Conservation (phyloP, 53 echinoderm and acorn worm species). For the Arbacia lixula region DNA sequence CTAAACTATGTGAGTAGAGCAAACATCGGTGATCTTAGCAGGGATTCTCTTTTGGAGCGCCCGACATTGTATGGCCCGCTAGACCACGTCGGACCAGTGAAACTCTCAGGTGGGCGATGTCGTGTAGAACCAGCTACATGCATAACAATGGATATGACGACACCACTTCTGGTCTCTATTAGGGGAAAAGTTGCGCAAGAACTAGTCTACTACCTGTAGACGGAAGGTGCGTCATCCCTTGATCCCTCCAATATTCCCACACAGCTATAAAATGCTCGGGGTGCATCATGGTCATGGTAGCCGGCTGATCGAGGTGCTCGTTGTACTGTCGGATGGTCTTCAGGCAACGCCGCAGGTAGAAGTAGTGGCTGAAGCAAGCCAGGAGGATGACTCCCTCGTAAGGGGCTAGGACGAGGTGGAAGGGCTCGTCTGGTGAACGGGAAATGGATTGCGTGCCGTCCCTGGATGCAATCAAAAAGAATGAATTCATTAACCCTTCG, state of each 20-base stretch:
- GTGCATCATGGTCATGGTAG: slow-evolving; percentile 61
- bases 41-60: too few species aligned
- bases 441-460: slow-evolving; percentile 7
- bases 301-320: slow-evolving; percentile 14
- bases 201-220: too few species aligned
- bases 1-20: too few species aligned
- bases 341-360: slow-evolving; percentile 53
- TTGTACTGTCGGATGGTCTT: slow-evolving; percentile 59
- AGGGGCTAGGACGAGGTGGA: slow-evolving; percentile 55
- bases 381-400: slow-evolving; percentile 63
- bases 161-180: too few species aligned
- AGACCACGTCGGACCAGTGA: too few species aligned
- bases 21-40: too few species aligned
- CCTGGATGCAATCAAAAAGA: neutral
- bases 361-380: slow-evolving; percentile 67
- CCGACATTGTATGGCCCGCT: too few species aligned
- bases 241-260: slow-evolving; percentile 72
- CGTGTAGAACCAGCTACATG: too few species aligned
- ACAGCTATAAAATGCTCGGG: slow-evolving; percentile 67
- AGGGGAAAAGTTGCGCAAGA: too few species aligned
- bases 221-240: slow-evolving; percentile 56
- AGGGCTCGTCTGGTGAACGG: slow-evolving; percentile 17
- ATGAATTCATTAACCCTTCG: too few species aligned
- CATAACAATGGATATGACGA: too few species aligned
- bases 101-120: too few species aligned